Evolutionary conservation across 1,140 invertebrate species (phyloP).

Genomic region (Pomacea maculata): DNA sequence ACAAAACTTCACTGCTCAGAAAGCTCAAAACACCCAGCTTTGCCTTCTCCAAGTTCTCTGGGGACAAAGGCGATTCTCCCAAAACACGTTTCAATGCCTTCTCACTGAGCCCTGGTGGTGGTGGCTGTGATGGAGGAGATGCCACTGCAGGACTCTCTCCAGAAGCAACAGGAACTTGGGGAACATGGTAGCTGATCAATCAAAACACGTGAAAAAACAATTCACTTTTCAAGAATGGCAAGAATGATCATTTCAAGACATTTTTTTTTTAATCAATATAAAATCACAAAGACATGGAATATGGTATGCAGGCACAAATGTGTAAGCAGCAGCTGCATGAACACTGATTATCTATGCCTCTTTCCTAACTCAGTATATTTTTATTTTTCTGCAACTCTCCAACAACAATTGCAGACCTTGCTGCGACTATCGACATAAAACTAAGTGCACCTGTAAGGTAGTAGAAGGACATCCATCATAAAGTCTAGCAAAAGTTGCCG

Average conservation of each 20-base stretch:
- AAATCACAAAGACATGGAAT: no score
- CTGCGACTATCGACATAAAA: no score
- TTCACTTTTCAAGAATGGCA: background rate
- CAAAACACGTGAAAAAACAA: background rate
- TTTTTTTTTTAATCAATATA: no score
- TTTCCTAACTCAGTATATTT: no score
- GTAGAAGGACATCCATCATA: constrained; percentile 82
- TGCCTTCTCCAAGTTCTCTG: constrained; percentile 85
- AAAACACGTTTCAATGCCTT: constrained; percentile 82
- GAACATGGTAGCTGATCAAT: constrained; percentile 25
- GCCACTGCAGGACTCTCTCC: constrained; percentile 3
- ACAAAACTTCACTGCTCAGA: constrained; percentile 79
- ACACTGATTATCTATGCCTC: no score
- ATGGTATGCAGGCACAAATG: no score
- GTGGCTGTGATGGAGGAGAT: constrained; percentile 23
- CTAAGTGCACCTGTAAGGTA: constrained; percentile 81
- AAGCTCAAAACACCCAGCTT: constrained; percentile 87
- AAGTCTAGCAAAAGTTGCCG: constrained; percentile 78
- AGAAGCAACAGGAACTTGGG: background rate
- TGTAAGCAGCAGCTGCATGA: no score
- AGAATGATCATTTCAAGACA: background rate
- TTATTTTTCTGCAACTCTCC: no score
- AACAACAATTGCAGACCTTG: no score
- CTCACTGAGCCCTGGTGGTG: constrained; percentile 82
- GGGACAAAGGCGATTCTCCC: constrained; percentile 77